phyloP scores from a whole-genome alignment of 2,888 invertebrate species.

The Tetheella fluctuosa region DNA sequence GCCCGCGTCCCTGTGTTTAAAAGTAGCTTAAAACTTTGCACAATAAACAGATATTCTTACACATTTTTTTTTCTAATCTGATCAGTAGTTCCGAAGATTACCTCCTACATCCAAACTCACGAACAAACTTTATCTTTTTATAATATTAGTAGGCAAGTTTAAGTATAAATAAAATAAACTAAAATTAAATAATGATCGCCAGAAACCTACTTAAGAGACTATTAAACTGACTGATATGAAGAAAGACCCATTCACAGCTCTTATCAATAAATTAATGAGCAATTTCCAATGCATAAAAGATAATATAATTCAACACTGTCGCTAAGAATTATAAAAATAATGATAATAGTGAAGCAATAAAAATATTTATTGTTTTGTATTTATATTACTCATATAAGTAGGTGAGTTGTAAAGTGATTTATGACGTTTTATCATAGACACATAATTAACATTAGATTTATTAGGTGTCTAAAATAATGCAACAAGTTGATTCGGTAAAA shows the following conservation, averaged over 20 bases:
- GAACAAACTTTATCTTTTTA: no score
- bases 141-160: no score
- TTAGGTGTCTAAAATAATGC: neutral
- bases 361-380: constrained; percentile 1
- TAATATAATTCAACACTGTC: constrained; percentile 5
- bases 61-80: no score
- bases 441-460: constrained; percentile 13
- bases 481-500: constrained; percentile 1
- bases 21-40: no score
- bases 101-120: no score
- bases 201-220: no score
- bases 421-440: constrained; percentile 9
- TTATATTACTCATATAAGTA: neutral
- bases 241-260: neutral
- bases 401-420: constrained; percentile 9
- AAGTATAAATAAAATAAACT: neutral
- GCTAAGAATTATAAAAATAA: constrained; percentile 13
- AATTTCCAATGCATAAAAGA: neutral
- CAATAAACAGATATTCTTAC: no score
- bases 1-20: no score
- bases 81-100: no score
- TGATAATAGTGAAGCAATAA: constrained; percentile 11
- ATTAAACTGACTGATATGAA: neutral
- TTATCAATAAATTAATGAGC: constrained; percentile 4
- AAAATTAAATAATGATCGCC: neutral